Evolutionary conservation across 2,888 invertebrate species (phyloP).

Genomic region (Drosophila trichaetosa): DNA sequence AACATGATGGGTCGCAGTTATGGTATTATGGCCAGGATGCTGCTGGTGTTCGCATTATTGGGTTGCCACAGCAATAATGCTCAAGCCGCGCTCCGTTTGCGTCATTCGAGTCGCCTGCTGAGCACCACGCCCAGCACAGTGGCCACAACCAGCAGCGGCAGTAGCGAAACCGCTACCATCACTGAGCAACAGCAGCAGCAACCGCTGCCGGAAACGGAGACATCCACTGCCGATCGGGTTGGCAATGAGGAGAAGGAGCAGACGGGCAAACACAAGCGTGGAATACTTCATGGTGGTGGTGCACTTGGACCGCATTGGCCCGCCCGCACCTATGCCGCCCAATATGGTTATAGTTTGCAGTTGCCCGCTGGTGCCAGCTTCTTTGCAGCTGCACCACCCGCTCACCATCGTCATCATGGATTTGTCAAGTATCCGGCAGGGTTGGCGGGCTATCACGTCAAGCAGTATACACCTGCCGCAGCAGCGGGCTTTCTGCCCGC

Average conservation of each 20-base stretch:
- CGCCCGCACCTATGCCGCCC: slow-evolving; percentile 78
- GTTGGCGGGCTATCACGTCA: slow-evolving; percentile 45
- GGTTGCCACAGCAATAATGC: slow-evolving; percentile 2
- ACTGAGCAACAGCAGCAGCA: slow-evolving; percentile 4
- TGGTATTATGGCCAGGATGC: slow-evolving; percentile 25
- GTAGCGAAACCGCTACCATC: neutral
- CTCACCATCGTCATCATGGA: slow-evolving; percentile 47
- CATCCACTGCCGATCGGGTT: slow-evolving; percentile 4
- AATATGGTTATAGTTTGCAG: slow-evolving; percentile 81
- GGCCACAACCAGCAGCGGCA: slow-evolving; percentile 30
- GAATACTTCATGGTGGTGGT: slow-evolving; percentile 69
- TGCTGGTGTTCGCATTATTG: slow-evolving; percentile 29
- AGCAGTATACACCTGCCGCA: slow-evolving; percentile 37
- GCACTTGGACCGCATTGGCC: slow-evolving; percentile 71
- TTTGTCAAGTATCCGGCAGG: slow-evolving; percentile 58
- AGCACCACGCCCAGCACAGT: slow-evolving; percentile 44
- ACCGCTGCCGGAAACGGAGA: slow-evolving; percentile 6
- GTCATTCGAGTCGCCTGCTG: slow-evolving; percentile 45
- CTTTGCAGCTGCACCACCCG: slow-evolving; percentile 62
- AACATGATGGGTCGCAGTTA: slow-evolving; percentile 39
- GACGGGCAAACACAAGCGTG: slow-evolving; percentile 77
- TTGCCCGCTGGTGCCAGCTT: slow-evolving; percentile 68
- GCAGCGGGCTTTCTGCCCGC: slow-evolving; percentile 30
- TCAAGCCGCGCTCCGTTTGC: slow-evolving; percentile 58
- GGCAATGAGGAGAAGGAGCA: slow-evolving; percentile 1